These are phyloP conservation scores for Magallana ariakensis DNA, from an alignment of 1,140 invertebrate genomes.

Conservation along the genomic window DNA sequence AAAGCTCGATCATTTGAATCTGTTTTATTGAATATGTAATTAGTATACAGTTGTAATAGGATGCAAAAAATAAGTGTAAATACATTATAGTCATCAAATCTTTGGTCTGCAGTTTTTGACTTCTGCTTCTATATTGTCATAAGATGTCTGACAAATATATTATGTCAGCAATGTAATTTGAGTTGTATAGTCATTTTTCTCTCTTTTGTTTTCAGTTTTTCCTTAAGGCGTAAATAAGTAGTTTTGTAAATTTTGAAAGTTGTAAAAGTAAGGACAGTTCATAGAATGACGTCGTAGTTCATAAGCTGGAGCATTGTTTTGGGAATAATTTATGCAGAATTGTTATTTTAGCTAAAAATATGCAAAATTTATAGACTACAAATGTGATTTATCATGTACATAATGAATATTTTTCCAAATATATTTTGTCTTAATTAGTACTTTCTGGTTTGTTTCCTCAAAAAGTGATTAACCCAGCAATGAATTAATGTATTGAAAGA, in stretches of 20 bases:
- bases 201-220: neutral
- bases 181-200: neutral
- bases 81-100: neutral
- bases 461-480: too few species aligned
- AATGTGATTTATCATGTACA: neutral
- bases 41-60: too few species aligned
- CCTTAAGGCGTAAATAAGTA: neutral
- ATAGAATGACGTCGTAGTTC: neutral
- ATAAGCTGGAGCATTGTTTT: neutral
- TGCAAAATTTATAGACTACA: neutral
- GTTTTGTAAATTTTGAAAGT: neutral
- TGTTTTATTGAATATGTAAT: too few species aligned
- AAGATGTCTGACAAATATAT: neutral
- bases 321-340: conserved; percentile 6
- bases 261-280: neutral
- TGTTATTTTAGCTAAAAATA: neutral
- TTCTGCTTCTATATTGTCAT: neutral
- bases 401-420: neutral
- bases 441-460: too few species aligned
- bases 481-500: too few species aligned
- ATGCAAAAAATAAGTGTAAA: neutral
- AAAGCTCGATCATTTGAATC: too few species aligned
- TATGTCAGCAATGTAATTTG: neutral
- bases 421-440: too few species aligned
- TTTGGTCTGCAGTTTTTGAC: too few species aligned